These are phyloP conservation scores for Herminia tarsipennalis DNA, from an alignment of 2,888 invertebrate species.

Conservation along the genomic window DNA sequence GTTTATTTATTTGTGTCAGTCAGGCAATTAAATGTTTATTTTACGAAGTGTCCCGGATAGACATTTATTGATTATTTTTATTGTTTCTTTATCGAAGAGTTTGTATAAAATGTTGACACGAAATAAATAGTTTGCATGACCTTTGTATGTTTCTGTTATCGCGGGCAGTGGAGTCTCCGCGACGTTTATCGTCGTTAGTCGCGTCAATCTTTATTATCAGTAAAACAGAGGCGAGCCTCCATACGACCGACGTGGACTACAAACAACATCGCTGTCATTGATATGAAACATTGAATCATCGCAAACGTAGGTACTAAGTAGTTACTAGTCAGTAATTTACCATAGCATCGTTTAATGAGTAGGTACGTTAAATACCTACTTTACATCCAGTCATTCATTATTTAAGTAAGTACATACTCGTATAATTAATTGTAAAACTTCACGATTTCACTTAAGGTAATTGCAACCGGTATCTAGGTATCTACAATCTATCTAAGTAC, in stretches of 20 bases:
- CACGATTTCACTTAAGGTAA: background rate
- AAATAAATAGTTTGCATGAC: conserved; percentile 25
- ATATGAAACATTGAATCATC: conserved; percentile 28
- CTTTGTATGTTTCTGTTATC: conserved; percentile 32
- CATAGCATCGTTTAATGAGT: background rate
- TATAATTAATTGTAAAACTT: conserved; percentile 2
- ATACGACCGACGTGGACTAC: conserved; percentile 9
- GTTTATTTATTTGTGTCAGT: too few relatives aligned
- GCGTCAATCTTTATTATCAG: conserved; percentile 42
- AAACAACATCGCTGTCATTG: background rate
- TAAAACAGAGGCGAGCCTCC: conserved; percentile 51
- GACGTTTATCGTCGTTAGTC: conserved; percentile 10
- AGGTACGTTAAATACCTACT: background rate
- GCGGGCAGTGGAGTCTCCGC: conserved; percentile 24
- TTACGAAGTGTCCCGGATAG: too few relatives aligned
- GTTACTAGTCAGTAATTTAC: conserved; percentile 7
- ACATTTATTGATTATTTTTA: background rate
- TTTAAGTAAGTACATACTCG: too few relatives aligned
- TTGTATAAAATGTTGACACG: background rate
- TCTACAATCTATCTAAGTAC: too few relatives aligned
- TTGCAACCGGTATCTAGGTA: background rate
- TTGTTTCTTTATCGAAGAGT: background rate
- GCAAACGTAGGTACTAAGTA: background rate
- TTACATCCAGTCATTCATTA: too few relatives aligned
- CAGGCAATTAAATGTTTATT: too few relatives aligned